A percentile compares a stretch with the other conserved stretches of the same genome.
Conservation (phyloP, 2,888 invertebrate genomes). For the Oscheius onirici region DNA sequence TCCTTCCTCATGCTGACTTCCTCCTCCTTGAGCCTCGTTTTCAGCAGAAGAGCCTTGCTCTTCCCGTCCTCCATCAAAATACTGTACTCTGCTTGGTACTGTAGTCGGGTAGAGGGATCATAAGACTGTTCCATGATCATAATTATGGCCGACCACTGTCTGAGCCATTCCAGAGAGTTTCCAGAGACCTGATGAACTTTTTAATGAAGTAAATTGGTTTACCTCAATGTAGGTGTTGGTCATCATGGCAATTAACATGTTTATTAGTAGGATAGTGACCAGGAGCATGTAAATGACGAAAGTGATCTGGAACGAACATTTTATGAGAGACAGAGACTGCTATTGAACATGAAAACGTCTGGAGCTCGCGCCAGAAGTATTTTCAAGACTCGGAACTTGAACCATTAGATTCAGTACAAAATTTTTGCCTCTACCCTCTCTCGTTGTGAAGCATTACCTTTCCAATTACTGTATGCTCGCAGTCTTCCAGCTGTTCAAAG, state of each 20-base stretch:
- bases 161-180: conserved; percentile 95
- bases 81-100: conserved; percentile 88
- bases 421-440: too few species aligned
- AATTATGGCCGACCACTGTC: conserved; percentile 96
- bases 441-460: too few species aligned
- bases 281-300: conserved; percentile 97
- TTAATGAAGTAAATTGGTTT: neutral
- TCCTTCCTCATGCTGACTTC: conserved; percentile 94
- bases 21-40: conserved; percentile 78
- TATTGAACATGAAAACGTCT: too few species aligned
- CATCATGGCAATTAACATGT: conserved; percentile 99
- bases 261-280: conserved; percentile 86
- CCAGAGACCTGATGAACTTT: conserved; percentile 81
- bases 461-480: conserved; percentile 79
- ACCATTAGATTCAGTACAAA: neutral
- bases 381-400: neutral
- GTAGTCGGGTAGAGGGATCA: conserved; percentile 85
- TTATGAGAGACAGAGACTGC: too few species aligned
- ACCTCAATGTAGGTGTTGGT: conserved; percentile 94
- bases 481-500: conserved; percentile 86
- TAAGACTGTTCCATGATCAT: conserved; percentile 95
- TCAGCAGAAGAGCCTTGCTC: conserved; percentile 58
- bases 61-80: conserved; percentile 79
- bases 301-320: conserved; percentile 76
- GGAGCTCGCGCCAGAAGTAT: too few species aligned